Conservation (phyloP, 2,888 invertebrate species). For the Drosophila seclusa region DNA sequence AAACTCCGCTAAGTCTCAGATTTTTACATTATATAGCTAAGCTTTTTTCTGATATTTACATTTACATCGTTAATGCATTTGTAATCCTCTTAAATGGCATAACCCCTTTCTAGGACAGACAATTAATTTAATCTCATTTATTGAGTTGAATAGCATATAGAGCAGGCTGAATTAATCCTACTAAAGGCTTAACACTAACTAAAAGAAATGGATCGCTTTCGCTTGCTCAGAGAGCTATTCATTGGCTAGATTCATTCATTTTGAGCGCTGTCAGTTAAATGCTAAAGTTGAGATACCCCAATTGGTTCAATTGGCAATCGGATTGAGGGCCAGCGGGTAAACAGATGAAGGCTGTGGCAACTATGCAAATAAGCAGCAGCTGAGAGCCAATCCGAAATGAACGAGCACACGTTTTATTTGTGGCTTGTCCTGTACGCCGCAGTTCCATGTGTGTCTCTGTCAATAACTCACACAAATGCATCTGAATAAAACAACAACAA, state of each 20-base stretch:
- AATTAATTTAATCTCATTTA: neutral
- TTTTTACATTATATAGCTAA: neutral
- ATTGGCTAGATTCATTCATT: neutral
- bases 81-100: conserved; percentile 5
- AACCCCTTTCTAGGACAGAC: neutral
- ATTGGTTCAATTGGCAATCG: conserved; percentile 20
- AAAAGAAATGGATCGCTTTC: neutral
- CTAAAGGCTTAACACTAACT: neutral
- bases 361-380: conserved; percentile 57
- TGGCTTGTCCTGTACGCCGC: conserved; percentile 61
- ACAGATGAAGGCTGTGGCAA: conserved; percentile 35
- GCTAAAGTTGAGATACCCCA: conserved; percentile 29
- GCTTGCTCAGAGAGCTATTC: neutral
- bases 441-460: conserved; percentile 48
- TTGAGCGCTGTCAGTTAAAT: conserved; percentile 6
- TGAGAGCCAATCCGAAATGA: conserved; percentile 21
- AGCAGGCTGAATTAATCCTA: neutral
- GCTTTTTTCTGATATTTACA: neutral
- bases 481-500: conserved; percentile 24
- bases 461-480: conserved; percentile 69
- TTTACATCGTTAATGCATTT: neutral
- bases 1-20: neutral
- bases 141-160: neutral
- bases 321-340: conserved; percentile 24
- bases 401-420: conserved; percentile 70